Base-by-base conservation (phyloP, 1,140 invertebrate genomes). In the Cydia fagiglandana region DNA sequence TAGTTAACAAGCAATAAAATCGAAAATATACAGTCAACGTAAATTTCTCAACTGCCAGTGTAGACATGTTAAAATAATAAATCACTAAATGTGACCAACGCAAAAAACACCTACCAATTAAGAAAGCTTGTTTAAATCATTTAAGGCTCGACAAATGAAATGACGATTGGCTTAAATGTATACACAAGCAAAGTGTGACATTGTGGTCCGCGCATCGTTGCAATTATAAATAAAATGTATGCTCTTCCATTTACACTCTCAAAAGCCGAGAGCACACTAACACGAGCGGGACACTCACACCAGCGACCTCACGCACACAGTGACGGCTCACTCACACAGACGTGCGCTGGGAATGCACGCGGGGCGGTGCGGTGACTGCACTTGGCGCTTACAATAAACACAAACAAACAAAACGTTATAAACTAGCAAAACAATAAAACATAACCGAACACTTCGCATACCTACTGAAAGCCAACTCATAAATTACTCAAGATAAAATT, bases 171-270 rank as follows among this genome's bases (percentile, higher is more conserved):
- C 77, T 86, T 83, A 85, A 85, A 88, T 82, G 78, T 79, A 61
- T 61, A 81, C 75, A 82, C 79, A 84, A 84, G 78, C 82, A 86
- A 68, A 88, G 81, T 83, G 83, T 83, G 88, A 85, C 84, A 87
- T 86, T 85, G 86, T 84, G 81, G 86, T 82, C 84, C 88, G 90
- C 87, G 90, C 90, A 89, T 91, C 88, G 81, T 83, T 88, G 88
- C 89, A 91, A 93, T 93, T 92, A 91, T 92, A 92, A 92, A 91
- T 91, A 90, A 91, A 92, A 93, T 92, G 89, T 91, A 73, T 77
- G 86, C 85, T 91, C 88, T 84, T 88, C 87, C 91, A 93, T 93
- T 91, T 88, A 93, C 91, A 93, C 90, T 88, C 89, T 89, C 89
- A 93, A 85, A 88, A 85, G 90, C 84, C 82, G 81, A 85, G 76